Evolutionary conservation across 2,888 invertebrate species (phyloP), one percentile per base, ranked within the genome.

Genomic region (Physocephala rufipes): DNA sequence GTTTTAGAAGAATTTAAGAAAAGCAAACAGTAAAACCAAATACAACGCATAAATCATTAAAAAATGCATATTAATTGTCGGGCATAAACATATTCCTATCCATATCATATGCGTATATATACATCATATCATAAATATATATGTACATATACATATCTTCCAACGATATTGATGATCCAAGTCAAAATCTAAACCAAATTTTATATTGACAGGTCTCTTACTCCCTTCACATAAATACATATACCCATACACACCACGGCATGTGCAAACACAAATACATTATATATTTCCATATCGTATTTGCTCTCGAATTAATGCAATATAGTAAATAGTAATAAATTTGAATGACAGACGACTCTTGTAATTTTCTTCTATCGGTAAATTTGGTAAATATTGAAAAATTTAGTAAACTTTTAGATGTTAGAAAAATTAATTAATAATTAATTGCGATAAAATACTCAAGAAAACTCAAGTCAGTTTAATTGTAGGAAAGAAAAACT

Each of bases 401-500:
- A n/a, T n/a, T n/a, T n/a, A n/a, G n/a, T n/a, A n/a, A n/a, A n/a
- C n/a, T 51, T 62, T 61, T 68, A 68, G 26, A 36, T 62, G 21
- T 51, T 62, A 68, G 53, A 15, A 36, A 59, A 59, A 62, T 58
- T 68, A 68, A 26, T 26, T 45, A 36, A 4, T 36, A 49, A 49
- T 15, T 7, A 49, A 19, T n/a, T 19, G 12, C 15, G 4, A n/a
- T 26, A 13, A 28, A 68, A 62, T 51, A 68, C 68, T 68, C 61
- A 62, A 68, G 51, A 51, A 45, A 65, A 26, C 24, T 24, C n/a
- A 21, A 67, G 55, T n/a, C 51, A 62, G 21, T 61, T 47, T 68
- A 36, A 68, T 62, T 68, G 68, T 67, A 67, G 67, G 15, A 43
- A 59, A 47, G 36, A n/a, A 36, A 30, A 49, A 62, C 28, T 43